Evolutionary conservation across 2,113 vertebrate species (phyloP).

Genomic region (Platycercus adscitus): DNA sequence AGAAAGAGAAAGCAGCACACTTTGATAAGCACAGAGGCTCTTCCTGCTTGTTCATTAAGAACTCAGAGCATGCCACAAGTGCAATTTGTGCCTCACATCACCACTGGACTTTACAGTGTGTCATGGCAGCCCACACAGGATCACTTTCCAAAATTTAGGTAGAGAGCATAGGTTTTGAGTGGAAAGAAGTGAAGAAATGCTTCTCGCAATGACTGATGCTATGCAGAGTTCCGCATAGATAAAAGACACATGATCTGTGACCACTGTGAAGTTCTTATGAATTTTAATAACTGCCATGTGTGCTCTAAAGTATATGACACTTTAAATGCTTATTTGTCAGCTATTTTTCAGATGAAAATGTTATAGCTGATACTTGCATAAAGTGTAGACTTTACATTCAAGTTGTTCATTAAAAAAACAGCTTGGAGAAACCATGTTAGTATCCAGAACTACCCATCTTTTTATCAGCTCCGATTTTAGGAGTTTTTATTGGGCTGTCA

Average conservation of each 20-base stretch:
- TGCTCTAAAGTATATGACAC: slow-evolving; percentile 35
- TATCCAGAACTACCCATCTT: not conserved
- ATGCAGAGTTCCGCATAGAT: not conserved
- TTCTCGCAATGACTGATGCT: not conserved
- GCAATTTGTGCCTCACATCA: not conserved
- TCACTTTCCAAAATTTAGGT: not conserved
- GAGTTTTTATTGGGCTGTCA: not conserved
- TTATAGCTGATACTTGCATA: slow-evolving; percentile 14
- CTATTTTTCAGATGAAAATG: slow-evolving; percentile 17
- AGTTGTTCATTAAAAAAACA: not conserved
- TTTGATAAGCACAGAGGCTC: not conserved
- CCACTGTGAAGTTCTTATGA: slow-evolving; percentile 38
- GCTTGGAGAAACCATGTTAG: not conserved
- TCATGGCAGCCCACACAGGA: not conserved
- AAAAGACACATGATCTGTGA: not conserved
- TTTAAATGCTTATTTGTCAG: slow-evolving; percentile 35
- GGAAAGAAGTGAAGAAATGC: not conserved
- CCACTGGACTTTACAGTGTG: not conserved
- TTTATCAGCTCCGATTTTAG: not conserved
- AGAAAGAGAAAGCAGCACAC: not conserved
- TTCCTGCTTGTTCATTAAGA: not conserved
- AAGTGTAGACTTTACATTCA: not conserved
- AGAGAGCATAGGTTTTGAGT: not conserved
- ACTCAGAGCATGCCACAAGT: not conserved
- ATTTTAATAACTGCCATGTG: slow-evolving; percentile 39